Evolutionary conservation across 2,888 invertebrate genomes (phyloP).

Genomic region (Linyphia triangularis): DNA sequence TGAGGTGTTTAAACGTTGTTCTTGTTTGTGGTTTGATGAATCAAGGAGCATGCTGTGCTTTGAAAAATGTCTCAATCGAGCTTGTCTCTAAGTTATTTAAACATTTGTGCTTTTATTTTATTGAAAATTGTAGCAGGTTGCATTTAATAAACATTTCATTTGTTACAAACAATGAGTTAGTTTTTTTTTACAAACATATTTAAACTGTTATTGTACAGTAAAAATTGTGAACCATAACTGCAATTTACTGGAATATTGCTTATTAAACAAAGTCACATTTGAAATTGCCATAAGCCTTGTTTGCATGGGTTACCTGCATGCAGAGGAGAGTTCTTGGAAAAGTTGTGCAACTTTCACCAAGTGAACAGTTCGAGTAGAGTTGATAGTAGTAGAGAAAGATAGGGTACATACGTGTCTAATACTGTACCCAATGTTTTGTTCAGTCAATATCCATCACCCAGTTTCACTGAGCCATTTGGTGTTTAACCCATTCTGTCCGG

Average conservation of each 20-base stretch:
- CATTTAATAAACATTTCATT: slow-evolving; percentile 44
- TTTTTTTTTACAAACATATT: slow-evolving; percentile 24
- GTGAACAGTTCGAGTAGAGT: too few relatives aligned
- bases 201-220: slow-evolving; percentile 12
- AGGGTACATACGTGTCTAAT: too few relatives aligned
- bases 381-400: too few relatives aligned
- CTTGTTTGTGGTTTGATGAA: slow-evolving; percentile 28
- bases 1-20: background rate
- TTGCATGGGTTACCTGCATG: too few relatives aligned
- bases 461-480: too few relatives aligned
- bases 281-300: too few relatives aligned
- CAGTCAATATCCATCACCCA: too few relatives aligned
- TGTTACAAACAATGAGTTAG: background rate
- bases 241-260: background rate
- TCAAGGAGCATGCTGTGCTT: slow-evolving; percentile 21
- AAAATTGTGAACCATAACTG: background rate
- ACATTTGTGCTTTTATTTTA: slow-evolving; percentile 26
- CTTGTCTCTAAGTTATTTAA: slow-evolving; percentile 42
- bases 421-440: too few relatives aligned
- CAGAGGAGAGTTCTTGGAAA: too few relatives aligned
- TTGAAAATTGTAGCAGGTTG: slow-evolving; percentile 16
- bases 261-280: background rate
- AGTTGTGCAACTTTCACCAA: too few relatives aligned
- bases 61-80: slow-evolving; percentile 15
- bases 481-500: too few relatives aligned